These are phyloP conservation scores for Gortyna flavago DNA, from an alignment of 2,888 invertebrate genomes.

Conservation along the genomic window DNA sequence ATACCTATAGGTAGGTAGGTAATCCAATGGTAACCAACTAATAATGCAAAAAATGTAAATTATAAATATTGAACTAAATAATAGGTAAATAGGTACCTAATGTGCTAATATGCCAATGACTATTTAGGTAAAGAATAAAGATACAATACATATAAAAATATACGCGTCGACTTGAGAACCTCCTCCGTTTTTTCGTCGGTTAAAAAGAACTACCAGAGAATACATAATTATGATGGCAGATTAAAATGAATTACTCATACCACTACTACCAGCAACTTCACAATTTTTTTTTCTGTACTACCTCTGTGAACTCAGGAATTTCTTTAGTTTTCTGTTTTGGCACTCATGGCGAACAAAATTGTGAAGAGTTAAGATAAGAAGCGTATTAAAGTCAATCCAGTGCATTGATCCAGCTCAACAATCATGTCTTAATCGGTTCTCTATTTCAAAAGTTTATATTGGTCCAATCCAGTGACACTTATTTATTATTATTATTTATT, in stretches of 20 bases:
- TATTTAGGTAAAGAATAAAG: background rate
- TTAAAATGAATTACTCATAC: background rate
- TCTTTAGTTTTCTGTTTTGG: background rate
- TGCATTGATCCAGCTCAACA: background rate
- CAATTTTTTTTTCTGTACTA: background rate
- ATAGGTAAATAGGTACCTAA: background rate
- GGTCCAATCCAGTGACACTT: background rate
- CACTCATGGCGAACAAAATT: background rate
- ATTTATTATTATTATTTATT: no score
- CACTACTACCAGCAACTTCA: background rate
- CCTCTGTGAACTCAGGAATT: background rate
- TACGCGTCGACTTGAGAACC: no score
- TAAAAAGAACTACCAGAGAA: background rate
- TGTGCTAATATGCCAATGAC: background rate
- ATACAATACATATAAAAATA: no score
- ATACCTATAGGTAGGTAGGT: background rate
- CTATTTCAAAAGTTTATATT: background rate
- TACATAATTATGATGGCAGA: background rate
- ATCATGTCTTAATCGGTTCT: no score
- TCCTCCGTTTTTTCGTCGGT: no score
- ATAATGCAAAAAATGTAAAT: constrained; percentile 1
- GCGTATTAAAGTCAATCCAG: background rate
- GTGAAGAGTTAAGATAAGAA: background rate
- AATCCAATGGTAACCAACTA: background rate
- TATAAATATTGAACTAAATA: constrained; percentile 4